These are phyloP conservation scores for Drosophila melanogaster DNA, from an alignment of 1,140 invertebrate species.

Conservation along the genomic window DNA sequence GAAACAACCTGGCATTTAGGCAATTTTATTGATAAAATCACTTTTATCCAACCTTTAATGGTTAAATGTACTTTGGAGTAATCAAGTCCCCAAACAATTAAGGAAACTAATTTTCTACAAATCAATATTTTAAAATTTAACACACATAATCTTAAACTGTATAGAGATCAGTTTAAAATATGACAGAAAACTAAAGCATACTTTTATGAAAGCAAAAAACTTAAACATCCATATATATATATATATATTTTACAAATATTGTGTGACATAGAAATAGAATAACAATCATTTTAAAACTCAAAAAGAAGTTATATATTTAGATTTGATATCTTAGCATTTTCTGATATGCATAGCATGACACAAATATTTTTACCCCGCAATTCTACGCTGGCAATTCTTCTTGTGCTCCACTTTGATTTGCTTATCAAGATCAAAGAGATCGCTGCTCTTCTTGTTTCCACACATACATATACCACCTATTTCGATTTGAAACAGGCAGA, in stretches of 20 bases:
- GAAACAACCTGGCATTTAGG: neutral
- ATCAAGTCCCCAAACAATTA: neutral
- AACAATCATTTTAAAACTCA: no score
- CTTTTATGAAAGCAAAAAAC: neutral
- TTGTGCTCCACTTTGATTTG: slow-evolving; percentile 62
- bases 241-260: neutral
- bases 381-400: slow-evolving; percentile 18
- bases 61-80: neutral
- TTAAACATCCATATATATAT: no score
- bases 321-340: neutral
- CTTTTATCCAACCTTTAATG: neutral
- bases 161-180: neutral
- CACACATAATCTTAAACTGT: neutral
- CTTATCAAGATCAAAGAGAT: slow-evolving; percentile 53
- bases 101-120: no score
- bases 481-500: slow-evolving; percentile 9
- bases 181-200: neutral
- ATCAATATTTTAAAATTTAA: no score
- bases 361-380: slow-evolving; percentile 7
- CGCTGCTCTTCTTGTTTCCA: slow-evolving; percentile 5
- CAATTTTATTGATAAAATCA: neutral
- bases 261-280: neutral
- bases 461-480: neutral
- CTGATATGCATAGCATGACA: neutral
- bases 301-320: neutral